A percentile compares a stretch with the other conserved stretches of the same genome.
Conservation (phyloP, 2,113 vertebrate genomes). For the Vombatus ursinus region DNA sequence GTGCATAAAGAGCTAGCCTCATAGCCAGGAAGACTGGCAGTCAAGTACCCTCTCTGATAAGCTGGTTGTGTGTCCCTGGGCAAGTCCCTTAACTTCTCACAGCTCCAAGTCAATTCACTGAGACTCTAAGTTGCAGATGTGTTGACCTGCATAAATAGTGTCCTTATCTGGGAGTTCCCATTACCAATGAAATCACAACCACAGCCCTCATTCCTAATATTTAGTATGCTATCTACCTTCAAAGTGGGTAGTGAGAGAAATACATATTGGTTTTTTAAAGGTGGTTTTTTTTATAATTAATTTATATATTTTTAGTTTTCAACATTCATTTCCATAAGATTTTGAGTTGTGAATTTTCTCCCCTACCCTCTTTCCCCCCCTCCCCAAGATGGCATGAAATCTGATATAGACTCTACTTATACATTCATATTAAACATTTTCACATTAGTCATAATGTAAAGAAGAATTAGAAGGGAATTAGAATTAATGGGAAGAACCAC, state of each 20-base stretch:
- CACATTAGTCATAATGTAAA: too few relatives aligned
- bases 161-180: background rate
- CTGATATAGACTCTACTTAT: too few relatives aligned
- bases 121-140: background rate
- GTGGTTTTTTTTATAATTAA: too few relatives aligned
- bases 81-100: background rate
- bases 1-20: background rate
- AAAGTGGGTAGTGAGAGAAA: background rate
- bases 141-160: background rate
- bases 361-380: too few relatives aligned
- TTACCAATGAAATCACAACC: background rate
- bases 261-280: too few relatives aligned
- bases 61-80: background rate
- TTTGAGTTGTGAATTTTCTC: too few relatives aligned
- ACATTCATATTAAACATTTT: too few relatives aligned
- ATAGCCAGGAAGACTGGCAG: background rate
- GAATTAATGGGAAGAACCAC: too few relatives aligned
- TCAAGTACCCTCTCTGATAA: background rate
- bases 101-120: background rate
- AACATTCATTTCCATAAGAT: too few relatives aligned
- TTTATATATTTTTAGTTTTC: too few relatives aligned
- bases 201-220: background rate
- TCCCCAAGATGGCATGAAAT: too few relatives aligned
- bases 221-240: background rate
- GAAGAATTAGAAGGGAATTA: too few relatives aligned